These are phyloP conservation scores for Acromyrmex charruanus DNA, from an alignment of 1,140 invertebrate genomes.

Conservation along the genomic window DNA sequence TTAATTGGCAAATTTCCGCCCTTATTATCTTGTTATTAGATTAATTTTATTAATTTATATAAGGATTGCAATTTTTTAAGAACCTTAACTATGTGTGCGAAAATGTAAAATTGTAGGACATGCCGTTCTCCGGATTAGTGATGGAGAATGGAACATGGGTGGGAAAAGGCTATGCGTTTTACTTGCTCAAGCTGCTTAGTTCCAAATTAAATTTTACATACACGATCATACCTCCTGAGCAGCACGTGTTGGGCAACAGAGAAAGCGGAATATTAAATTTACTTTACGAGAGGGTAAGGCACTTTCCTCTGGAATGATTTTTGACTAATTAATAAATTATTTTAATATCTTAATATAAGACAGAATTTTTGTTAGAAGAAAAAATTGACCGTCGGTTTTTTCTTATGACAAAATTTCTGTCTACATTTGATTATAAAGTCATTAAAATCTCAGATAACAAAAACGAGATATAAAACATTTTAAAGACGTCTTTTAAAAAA, in stretches of 20 bases:
- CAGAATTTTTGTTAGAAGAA: neutral
- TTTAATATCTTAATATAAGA: neutral
- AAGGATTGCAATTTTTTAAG: neutral
- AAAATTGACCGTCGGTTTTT: neutral
- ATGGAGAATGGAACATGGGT: constrained; percentile 87
- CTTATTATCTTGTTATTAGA: neutral
- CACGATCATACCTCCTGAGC: constrained; percentile 88
- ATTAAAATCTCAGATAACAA: too few relatives aligned
- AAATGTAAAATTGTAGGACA: constrained; percentile 76
- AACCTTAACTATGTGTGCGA: neutral
- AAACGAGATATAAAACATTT: too few relatives aligned
- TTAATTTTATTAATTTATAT: neutral
- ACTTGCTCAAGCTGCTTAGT: constrained; percentile 90
- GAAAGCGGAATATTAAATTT: constrained; percentile 89
- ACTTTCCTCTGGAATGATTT: neutral
- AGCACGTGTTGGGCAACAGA: constrained; percentile 87
- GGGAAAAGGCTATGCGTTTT: constrained; percentile 91
- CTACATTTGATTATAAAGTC: too few relatives aligned
- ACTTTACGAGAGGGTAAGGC: constrained; percentile 87
- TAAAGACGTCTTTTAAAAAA: too few relatives aligned
- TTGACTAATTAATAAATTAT: constrained; percentile 4
- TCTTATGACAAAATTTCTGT: too few relatives aligned
- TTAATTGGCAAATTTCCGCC: neutral
- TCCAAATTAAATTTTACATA: constrained; percentile 91
- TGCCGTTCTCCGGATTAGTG: constrained; percentile 81